phyloP scores from a whole-genome alignment of 1,140 invertebrate species.

The Drosophila simulans region DNA sequence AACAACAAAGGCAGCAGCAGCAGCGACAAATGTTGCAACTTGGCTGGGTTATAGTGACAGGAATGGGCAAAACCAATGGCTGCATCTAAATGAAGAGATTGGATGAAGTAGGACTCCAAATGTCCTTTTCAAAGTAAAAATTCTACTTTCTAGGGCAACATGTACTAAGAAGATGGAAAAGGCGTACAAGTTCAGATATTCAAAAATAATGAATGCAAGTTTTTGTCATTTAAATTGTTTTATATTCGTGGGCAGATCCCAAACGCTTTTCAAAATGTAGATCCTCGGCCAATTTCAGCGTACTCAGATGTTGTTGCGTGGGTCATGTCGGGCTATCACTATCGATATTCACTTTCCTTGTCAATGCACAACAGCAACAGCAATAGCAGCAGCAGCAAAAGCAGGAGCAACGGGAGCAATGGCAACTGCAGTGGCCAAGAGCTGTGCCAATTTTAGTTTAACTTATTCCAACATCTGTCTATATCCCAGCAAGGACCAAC shows the following conservation, averaged over 20 bases:
- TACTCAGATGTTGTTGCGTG: slow-evolving; percentile 54
- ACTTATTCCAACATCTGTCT: slow-evolving; percentile 41
- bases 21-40: slow-evolving; percentile 58
- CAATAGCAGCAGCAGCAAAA: slow-evolving; percentile 8
- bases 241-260: too few relatives aligned
- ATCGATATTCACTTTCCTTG: slow-evolving; percentile 75
- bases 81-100: slow-evolving; percentile 18
- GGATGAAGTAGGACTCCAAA: not conserved
- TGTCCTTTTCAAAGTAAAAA: not conserved
- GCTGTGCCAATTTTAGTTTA: slow-evolving; percentile 60
- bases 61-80: slow-evolving; percentile 10
- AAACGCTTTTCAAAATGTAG: not conserved
- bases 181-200: too few relatives aligned
- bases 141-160: too few relatives aligned
- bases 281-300: slow-evolving; percentile 28
- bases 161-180: too few relatives aligned
- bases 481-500: slow-evolving; percentile 12
- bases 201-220: too few relatives aligned
- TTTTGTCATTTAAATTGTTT: too few relatives aligned
- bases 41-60: slow-evolving; percentile 42
- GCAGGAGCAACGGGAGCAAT: slow-evolving; percentile 5
- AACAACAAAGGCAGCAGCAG: slow-evolving; percentile 39
- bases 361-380: slow-evolving; percentile 52
- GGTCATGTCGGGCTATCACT: slow-evolving; percentile 43
- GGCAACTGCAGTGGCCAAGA: slow-evolving; percentile 1